Conservation (phyloP, 2,888 invertebrate genomes). For the Cheilosia soror region DNA sequence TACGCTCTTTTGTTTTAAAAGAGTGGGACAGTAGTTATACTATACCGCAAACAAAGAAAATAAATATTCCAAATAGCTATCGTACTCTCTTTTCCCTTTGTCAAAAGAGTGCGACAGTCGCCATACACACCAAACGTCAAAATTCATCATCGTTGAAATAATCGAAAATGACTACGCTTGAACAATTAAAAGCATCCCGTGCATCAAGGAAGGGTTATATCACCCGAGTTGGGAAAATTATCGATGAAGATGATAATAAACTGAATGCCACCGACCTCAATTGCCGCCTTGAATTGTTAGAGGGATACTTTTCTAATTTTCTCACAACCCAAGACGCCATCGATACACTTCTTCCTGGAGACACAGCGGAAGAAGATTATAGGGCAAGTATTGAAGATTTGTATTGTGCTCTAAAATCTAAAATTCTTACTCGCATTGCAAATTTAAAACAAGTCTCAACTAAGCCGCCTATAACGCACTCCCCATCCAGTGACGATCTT, state of each 20-base stretch:
- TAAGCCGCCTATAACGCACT: background rate
- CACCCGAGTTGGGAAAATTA: conserved; percentile 2
- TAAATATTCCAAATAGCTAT: background rate
- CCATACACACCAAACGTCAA: no score
- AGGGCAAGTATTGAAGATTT: conserved; percentile 28
- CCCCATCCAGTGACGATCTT: conserved; percentile 2
- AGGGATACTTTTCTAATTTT: conserved; percentile 20
- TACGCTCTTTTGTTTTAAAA: no score
- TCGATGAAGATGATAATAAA: background rate
- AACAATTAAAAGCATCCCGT: background rate
- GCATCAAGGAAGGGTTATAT: conserved; percentile 10
- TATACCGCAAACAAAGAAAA: background rate
- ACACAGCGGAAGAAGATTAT: conserved; percentile 13
- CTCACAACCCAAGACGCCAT: conserved; percentile 13
- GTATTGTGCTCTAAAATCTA: conserved; percentile 23
- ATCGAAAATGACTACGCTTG: no score
- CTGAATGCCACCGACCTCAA: conserved; percentile 3
- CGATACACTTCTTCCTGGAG: conserved; percentile 5
- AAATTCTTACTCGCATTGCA: conserved; percentile 24
- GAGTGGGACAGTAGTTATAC: no score
- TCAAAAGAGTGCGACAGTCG: no score
- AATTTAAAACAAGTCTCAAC: background rate
- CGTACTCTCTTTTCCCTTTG: background rate
- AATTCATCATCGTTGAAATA: no score
- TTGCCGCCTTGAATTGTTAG: conserved; percentile 9